Base-by-base conservation (phyloP, 64 coral and sea anemone genomes). In the Acropora yongei region DNA sequence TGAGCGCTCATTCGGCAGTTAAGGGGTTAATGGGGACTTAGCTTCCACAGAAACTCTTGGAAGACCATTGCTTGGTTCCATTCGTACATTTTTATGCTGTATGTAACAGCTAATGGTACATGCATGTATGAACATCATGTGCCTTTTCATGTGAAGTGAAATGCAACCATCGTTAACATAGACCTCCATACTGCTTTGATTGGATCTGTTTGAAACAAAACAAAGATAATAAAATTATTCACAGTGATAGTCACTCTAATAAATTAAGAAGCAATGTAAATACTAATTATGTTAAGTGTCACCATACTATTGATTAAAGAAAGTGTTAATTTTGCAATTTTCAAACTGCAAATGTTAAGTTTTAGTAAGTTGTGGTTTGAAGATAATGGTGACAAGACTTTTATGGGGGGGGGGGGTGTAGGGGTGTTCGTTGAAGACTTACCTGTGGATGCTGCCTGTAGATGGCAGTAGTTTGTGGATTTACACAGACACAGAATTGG, bases 181-280 rank as follows among this genome's bases (percentile, higher is more conserved):
- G 74, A 76, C 3, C 41, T 76, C 74, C 74, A 45, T 76, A 76
- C 74, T 76, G 74, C 43, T 76, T 44, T 76, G 74, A 76, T 76
- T 76, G 74, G 30, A 76, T 76, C 74, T 76, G 74, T 76, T 76
- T 76, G 74, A 44, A 76, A 76, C 39, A 76, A 43, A 40, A 76
- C 74, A 76, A 76, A 76, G 30, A 76, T 76, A 76, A 76, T 76
- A 44, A 41, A 76, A 76, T 76, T 76, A 76, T 76, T 76, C 74
- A 76, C 74, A 76, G 74, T 76, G 2, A 76, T 44, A 55, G 51
- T 44, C 44, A 43, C 74, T 76, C 44, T 12, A 44, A 76, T 76
- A 76, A 76, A 76, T 41, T 45, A 44, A 76, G 40, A 76, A 76
- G n/a, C n/a, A 41, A 76, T 76, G 74, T 76, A 76, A 76, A 30